A percentile compares a stretch with the other conserved stretches of the same genome.
phyloP scores from a whole-genome alignment of 2,888 invertebrate genomes.

The Spilosoma lubricipeda region DNA sequence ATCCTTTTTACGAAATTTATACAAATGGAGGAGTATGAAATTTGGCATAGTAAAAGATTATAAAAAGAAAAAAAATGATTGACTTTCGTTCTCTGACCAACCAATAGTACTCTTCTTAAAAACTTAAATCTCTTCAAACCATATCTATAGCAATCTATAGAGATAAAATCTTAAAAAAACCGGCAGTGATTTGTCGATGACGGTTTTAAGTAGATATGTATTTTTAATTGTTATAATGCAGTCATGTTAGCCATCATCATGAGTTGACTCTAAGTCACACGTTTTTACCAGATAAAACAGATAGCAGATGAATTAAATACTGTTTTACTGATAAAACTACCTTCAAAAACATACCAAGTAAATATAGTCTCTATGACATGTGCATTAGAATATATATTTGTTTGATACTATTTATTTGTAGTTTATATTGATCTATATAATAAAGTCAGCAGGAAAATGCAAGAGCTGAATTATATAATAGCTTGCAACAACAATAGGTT shows the following conservation, averaged over 20 bases:
- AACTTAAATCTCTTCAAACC: neutral
- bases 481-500: neutral
- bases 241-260: neutral
- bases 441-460: neutral
- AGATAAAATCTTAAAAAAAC: neutral
- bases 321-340: constrained; percentile 24
- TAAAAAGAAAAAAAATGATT: no score
- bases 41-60: no score
- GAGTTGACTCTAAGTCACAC: neutral
- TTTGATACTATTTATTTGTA: constrained; percentile 8
- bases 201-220: neutral
- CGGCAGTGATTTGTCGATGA: neutral
- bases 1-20: no score
- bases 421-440: neutral
- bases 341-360: neutral
- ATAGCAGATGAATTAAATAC: constrained; percentile 44
- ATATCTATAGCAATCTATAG: neutral
- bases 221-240: neutral
- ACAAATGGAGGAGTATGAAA: no score
- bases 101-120: no score
- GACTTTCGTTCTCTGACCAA: no score
- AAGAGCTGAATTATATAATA: neutral
- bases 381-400: neutral
- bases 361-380: neutral
- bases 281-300: constrained; percentile 35